These are phyloP conservation scores for Geotrypetes seraphini DNA, from an alignment of 2,797 vertebrate genomes.

Conservation along the genomic window DNA sequence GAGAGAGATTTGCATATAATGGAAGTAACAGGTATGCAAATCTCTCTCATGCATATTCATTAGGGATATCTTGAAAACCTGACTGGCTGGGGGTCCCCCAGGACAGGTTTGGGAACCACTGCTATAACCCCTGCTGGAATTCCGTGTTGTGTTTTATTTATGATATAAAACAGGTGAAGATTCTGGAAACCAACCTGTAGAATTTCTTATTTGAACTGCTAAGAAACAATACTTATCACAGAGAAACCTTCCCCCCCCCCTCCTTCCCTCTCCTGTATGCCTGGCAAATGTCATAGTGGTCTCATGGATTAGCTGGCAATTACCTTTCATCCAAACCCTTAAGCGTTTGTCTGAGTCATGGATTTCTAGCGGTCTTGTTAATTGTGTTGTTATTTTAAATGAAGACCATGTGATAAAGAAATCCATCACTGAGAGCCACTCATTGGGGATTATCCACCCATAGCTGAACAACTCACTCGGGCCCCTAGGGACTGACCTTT, in stretches of 20 bases:
- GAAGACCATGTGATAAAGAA: slow-evolving; percentile 31
- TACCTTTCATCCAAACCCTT: slow-evolving; percentile 27
- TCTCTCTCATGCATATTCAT: too few species aligned
- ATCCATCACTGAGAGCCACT: slow-evolving; percentile 37
- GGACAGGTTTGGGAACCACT: too few species aligned
- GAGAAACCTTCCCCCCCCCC: slow-evolving; percentile 23
- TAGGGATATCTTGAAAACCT: too few species aligned
- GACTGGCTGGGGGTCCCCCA: too few species aligned
- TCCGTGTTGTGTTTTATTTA: too few species aligned
- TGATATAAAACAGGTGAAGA: too few species aligned
- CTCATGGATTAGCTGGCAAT: slow-evolving; percentile 23
- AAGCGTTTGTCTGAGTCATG: slow-evolving; percentile 45
- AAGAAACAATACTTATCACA: slow-evolving; percentile 19
- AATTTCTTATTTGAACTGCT: slow-evolving; percentile 32
- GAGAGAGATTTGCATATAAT: too few species aligned
- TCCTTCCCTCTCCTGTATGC: slow-evolving; percentile 12
- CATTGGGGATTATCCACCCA: slow-evolving; percentile 35
- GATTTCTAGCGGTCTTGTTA: slow-evolving; percentile 45
- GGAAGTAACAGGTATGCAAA: too few species aligned
- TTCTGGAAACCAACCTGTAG: too few species aligned
- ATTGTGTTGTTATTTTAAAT: slow-evolving; percentile 24
- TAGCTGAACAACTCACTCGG: slow-evolving; percentile 22
- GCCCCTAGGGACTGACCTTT: slow-evolving; percentile 33
- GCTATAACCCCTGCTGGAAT: too few species aligned
- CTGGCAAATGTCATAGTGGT: slow-evolving; percentile 28